Evolutionary conservation across 2,797 vertebrate genomes (phyloP), one percentile per base, ranked within the genome.

Genomic region (Thaleichthys pacificus): DNA sequence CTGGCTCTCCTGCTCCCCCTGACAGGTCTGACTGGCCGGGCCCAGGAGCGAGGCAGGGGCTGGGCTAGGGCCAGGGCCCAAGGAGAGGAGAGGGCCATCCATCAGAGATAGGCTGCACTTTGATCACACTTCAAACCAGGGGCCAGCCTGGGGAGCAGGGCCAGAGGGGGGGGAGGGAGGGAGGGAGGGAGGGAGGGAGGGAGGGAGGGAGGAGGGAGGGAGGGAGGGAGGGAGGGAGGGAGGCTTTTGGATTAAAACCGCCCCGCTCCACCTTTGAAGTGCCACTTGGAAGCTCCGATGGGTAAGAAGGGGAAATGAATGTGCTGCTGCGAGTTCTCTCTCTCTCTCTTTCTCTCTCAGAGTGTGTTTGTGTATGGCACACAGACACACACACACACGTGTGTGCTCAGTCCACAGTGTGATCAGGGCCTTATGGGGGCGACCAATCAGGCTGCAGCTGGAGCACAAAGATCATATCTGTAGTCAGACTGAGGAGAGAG

Each of bases 251-350:
- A 92, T 91, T 84, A 92, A 77, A 84, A 82, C 82, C 84, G 79
- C 75, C 77, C 74, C 76, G 75, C 76, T 78, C 79, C 64, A 84
- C 86, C 90, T 93, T 91, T 92, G 87, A 92, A 90, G 88, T 91
- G 78, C 84, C 81, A 89, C 83, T 71, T 82, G 68, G 80, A 74
- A 78, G 85, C 83, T 91, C 86, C 70, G 81, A 86, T 85, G 78
- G 87, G 81, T 86, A 80, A 86, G 77, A 83, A 77, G 73, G 69
- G 71, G 84, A 76, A 90, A 88, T 90, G 86, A 85, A 88, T 86
- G 78, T 85, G 76, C 74, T 83, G 77, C 38, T 77, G 67, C 12
- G 47, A 82, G 75, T 72, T 74, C 69, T 85, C 82, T n/a, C n/a
- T n/a, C n/a, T n/a, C n/a, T n/a, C n/a, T n/a, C n/a, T n/a, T n/a